phyloP scores from a whole-genome alignment of 23 tunicate genomes.

The Phallusia fumigata region DNA sequence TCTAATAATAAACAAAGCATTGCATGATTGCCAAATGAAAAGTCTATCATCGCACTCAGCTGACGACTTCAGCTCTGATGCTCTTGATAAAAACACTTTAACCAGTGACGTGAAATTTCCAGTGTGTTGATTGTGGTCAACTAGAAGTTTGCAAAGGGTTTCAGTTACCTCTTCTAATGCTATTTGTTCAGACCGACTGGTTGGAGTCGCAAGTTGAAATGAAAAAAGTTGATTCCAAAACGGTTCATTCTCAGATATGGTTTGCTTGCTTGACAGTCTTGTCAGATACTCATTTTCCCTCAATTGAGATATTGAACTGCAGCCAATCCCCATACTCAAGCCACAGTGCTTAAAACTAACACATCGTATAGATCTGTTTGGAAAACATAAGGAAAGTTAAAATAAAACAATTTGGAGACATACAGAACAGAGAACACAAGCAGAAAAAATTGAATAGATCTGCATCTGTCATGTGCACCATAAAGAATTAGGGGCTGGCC shows the following conservation, averaged over 20 bases:
- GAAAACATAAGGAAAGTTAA: neutral
- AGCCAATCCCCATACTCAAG: constrained; percentile 56
- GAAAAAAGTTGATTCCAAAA: constrained; percentile 97
- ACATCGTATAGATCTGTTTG: neutral
- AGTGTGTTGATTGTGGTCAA: constrained; percentile 78
- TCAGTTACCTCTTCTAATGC: constrained; percentile 66
- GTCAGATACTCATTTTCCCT: constrained; percentile 64
- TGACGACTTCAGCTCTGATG: constrained; percentile 69
- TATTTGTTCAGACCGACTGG: constrained; percentile 11
- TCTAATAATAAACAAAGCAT: constrained; percentile 75
- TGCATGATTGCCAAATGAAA: constrained; percentile 88
- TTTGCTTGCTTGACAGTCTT: constrained; percentile 45
- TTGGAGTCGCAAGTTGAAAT: constrained; percentile 26
- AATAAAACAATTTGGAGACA: no score
- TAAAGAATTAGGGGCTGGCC: no score
- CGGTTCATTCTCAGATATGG: constrained; percentile 88
- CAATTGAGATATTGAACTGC: constrained; percentile 54
- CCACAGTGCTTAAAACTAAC: neutral
- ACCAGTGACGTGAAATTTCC: constrained; percentile 76
- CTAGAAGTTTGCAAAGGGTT: constrained; percentile 60
- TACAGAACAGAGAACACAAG: no score
- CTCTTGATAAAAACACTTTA: constrained; percentile 68
- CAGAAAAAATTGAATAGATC: no score
- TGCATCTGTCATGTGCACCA: no score
- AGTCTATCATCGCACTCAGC: constrained; percentile 89